A percentile compares a stretch with the other conserved stretches of the same genome.
phyloP scores from a whole-genome alignment of 2,888 invertebrate genomes.

The Drosophila flavopinicola region DNA sequence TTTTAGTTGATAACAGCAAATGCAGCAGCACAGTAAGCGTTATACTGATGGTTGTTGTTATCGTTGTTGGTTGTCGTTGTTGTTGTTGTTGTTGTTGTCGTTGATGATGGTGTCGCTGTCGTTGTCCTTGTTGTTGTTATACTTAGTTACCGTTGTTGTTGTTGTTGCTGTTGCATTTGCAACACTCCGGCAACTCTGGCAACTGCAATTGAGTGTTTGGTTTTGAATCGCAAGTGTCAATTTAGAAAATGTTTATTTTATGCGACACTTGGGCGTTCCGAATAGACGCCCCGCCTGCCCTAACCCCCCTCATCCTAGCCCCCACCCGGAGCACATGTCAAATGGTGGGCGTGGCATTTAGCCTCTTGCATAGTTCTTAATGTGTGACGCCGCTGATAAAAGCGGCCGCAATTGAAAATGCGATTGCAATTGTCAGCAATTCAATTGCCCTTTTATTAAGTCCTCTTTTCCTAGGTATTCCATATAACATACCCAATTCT shows the following conservation, averaged over 20 bases:
- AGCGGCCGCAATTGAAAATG: conserved; percentile 32
- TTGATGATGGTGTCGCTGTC: conserved; percentile 56
- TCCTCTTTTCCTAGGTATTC: conserved; percentile 12
- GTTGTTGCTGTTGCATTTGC: conserved; percentile 30
- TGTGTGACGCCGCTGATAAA: conserved; percentile 26
- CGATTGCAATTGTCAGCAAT: conserved; percentile 60
- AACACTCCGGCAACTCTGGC: conserved; percentile 31
- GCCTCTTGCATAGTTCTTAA: conserved; percentile 21
- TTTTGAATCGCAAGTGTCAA: conserved; percentile 79
- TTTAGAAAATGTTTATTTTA: conserved; percentile 81
- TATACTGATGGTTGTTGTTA: conserved; percentile 1
- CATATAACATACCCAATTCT: background rate
- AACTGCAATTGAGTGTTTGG: conserved; percentile 65
- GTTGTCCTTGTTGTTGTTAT: conserved; percentile 26
- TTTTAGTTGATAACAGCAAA: conserved; percentile 72
- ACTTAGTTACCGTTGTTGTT: conserved; percentile 12
- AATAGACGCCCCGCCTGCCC: conserved; percentile 21
- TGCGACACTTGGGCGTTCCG: conserved; percentile 63
- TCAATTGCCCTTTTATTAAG: conserved; percentile 62
- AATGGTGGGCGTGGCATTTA: conserved; percentile 26
- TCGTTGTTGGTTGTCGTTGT: conserved; percentile 36
- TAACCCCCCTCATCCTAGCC: background rate
- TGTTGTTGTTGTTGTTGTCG: conserved; percentile 36
- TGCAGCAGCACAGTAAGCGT: conserved; percentile 16
- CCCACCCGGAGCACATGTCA: background rate